Base-by-base conservation (phyloP, 1,140 invertebrate species). In the Formica exsecta region DNA sequence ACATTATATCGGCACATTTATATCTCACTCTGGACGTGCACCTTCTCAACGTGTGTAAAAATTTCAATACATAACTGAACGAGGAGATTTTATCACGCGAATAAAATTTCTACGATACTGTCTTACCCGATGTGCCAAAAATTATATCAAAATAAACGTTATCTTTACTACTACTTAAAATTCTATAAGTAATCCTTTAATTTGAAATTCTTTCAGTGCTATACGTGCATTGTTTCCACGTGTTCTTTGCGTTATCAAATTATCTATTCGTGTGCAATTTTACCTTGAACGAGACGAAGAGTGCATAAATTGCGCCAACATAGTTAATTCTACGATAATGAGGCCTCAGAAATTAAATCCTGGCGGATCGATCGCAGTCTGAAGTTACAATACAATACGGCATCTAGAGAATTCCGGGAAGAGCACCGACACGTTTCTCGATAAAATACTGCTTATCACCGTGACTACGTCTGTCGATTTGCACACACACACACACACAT, bases 371-470 rank as follows among this genome's bases (percentile, higher is more conserved):
- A 70, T 73, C 19, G 68, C 54, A 2, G 5, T 2, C 7, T n/a
- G 5, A 19, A 64, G 25, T 8, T 16, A 22, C 25, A 25, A 19
- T 1, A 7, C 41, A 16, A 32, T n/a, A 0, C 22, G 54, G 54
- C 19, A 36, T 48, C 38, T 48, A 13, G 22, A 71, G 38, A 71
- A 11, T 9, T 19, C 13, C 25, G 2, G 22, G 11, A 38, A 81
- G 54, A 36, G 8, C 3, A 22, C 3, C 0, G 44, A 61, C 22
- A 66, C 3, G 9, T 54, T 16, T 57, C 38, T 71, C 41, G 32
- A 68, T 29, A 41, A 48, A 61, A 62, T 70, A 41, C 44, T 41
- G 38, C n/a, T 74, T 61, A 62, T 83, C 68, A 74, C 0, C 2
- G 38, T 22, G 9, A n/a, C 25, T 57, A 32, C 32, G 22, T n/a